Conservation (phyloP, 2,888 invertebrate species). For the Dicranocentrus wangi region DNA sequence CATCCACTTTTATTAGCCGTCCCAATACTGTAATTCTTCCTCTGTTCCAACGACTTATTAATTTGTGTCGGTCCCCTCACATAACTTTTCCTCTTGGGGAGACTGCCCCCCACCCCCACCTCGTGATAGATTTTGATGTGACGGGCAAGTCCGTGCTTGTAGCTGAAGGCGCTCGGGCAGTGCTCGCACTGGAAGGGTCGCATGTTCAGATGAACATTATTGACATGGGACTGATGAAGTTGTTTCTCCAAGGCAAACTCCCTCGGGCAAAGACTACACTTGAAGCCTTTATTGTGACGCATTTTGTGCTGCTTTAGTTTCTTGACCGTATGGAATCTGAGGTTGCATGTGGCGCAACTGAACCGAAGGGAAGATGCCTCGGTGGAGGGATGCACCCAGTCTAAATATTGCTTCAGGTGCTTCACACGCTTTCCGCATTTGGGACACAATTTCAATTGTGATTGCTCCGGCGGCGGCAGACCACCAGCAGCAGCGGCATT, state of each 20-base stretch:
- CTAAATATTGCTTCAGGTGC: not conserved
- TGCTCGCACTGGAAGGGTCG: not conserved
- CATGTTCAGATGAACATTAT: not conserved
- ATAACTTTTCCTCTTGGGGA: not conserved
- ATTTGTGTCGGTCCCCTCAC: not conserved
- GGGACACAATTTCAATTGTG: not conserved
- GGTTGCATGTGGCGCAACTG: not conserved
- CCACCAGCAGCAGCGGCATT: too few relatives aligned
- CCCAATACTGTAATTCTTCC: too few relatives aligned
- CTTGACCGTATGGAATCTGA: not conserved
- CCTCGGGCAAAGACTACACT: not conserved
- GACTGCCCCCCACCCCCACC: too few relatives aligned
- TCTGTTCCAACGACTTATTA: too few relatives aligned
- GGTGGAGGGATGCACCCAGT: not conserved
- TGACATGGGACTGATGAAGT: not conserved
- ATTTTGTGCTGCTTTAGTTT: too few relatives aligned
- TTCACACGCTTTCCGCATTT: not conserved
- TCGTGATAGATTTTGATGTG: not conserved
- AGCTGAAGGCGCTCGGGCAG: not conserved
- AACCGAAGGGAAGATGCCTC: not conserved
- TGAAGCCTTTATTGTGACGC: too few relatives aligned
- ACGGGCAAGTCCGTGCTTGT: not conserved
- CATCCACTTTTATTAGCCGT: too few relatives aligned
- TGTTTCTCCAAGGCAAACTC: not conserved
- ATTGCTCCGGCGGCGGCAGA: too few relatives aligned